phyloP scores from a whole-genome alignment of 1,140 invertebrate species.

The Hyposmocoma kahamanoa region DNA sequence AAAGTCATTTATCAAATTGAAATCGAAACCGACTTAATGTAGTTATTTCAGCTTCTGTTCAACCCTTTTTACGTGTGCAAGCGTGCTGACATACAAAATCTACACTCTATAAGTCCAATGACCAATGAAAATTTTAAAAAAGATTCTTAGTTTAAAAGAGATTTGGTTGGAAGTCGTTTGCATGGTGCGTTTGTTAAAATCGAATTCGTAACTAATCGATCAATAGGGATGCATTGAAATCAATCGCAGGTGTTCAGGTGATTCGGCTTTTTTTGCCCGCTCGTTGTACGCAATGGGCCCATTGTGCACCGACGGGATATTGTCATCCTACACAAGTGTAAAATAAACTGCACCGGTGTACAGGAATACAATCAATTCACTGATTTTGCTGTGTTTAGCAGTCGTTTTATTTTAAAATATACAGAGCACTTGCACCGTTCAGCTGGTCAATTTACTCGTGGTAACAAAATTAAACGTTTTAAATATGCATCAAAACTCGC shows the following conservation, averaged over 20 bases:
- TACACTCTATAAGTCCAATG: neutral
- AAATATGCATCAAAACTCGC: too few species aligned
- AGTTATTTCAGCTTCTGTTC: neutral
- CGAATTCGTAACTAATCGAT: constrained; percentile 41
- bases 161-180: neutral
- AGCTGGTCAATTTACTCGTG: too few species aligned
- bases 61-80: neutral
- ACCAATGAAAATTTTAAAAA: neutral
- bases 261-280: constrained; percentile 47
- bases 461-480: too few species aligned
- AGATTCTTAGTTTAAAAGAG: neutral
- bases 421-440: too few species aligned
- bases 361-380: too few species aligned
- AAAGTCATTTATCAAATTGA: neutral
- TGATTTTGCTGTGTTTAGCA: too few species aligned
- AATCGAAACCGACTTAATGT: neutral
- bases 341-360: neutral
- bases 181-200: neutral
- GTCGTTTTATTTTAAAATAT: too few species aligned
- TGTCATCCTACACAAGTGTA: constrained; percentile 25
- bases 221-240: constrained; percentile 48
- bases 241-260: constrained; percentile 61
- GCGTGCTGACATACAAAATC: neutral
- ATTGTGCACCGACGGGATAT: constrained; percentile 31
- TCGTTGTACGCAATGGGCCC: constrained; percentile 13